Conservation (phyloP, 2,888 invertebrate genomes). For the Acrobeloides nanus region DNA sequence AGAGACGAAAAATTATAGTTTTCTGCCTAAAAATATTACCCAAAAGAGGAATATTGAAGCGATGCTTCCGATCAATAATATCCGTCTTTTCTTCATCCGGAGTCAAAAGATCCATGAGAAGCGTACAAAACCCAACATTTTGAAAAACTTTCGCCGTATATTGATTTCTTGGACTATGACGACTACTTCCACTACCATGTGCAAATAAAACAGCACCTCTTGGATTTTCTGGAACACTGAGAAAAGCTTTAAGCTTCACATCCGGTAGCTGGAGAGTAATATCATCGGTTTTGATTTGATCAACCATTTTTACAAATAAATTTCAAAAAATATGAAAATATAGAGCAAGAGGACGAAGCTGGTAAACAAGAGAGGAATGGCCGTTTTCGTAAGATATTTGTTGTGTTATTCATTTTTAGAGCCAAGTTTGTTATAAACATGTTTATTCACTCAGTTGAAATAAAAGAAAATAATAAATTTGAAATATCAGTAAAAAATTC, state of each 20-base stretch:
- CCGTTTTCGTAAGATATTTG: too few species aligned
- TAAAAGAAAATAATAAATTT: too few species aligned
- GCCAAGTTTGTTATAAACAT: too few species aligned
- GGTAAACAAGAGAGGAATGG: too few species aligned
- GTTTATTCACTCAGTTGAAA: too few species aligned
- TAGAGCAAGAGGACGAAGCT: too few species aligned
- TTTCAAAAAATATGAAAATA: too few species aligned
- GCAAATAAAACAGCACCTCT: constrained; percentile 11
- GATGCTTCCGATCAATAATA: background rate
- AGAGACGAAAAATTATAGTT: too few species aligned
- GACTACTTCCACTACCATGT: constrained; percentile 14
- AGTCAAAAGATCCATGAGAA: constrained; percentile 12
- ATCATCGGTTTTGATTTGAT: background rate
- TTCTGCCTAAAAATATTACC: too few species aligned
- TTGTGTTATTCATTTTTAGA: too few species aligned
- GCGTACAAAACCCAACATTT: constrained; percentile 5
- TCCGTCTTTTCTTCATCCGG: constrained; percentile 6
- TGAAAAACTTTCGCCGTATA: constrained; percentile 6
- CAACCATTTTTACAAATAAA: too few species aligned
- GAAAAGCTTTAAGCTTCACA: background rate
- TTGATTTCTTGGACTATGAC: constrained; percentile 10
- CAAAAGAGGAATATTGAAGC: constrained; percentile 11
- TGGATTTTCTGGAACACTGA: constrained; percentile 5
- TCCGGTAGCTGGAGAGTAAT: background rate
- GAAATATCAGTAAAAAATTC: too few species aligned